Evolutionary conservation across 2,888 invertebrate genomes (phyloP), one percentile per base, ranked within the genome.

Genomic region (Leuctra nigra): DNA sequence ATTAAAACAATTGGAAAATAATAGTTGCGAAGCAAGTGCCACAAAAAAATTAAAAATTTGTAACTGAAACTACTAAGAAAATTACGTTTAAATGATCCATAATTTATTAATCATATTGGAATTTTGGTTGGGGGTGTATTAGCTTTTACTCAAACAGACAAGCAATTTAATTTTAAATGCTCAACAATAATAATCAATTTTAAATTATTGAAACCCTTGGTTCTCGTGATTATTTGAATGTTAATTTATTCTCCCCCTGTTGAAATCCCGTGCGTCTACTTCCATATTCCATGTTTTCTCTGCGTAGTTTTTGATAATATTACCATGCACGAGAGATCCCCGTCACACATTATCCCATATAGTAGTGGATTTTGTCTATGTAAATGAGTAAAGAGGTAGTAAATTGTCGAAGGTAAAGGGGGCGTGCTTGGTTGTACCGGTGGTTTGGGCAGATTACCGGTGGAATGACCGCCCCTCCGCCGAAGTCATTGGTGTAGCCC

Each of bases 351-450:
- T 47, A 47, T 47, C 25, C 47, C 23, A 47, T n/a, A n/a, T 47
- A 47, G 14, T 24, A 47, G 24, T 47, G 47, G 47, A 47, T 47
- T 47, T 47, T 47, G 47, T 47, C 47, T 47, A 47, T 47, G 47
- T 47, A 47, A 47, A 47, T 47, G 23, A 47, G 47, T 47, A 47
- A 47, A 47, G 47, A 47, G n/a, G n/a, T 16, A 16, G 25, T 25
- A 47, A 47, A 47, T 47, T 47, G 47, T 47, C n/a, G 20, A 39
- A 39, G 47, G 47, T 25, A 29, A 25, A 47, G 47, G n/a, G 47
- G 47, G 47, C 47, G 47, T 11, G 47, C 50, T 16, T 35, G 50
- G 9, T 4, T 20, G 35, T 35, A 33, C 50, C 35, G 25, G 48
- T 6, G 11, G 11, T 20, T 14, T 25, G 48, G 20, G n/a, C 14